Percentiles rank a stretch among this genome's conserved stretches.
These are phyloP conservation scores for Castor canadensis DNA, from an alignment of 2,113 vertebrate species.

Conservation along the genomic window DNA sequence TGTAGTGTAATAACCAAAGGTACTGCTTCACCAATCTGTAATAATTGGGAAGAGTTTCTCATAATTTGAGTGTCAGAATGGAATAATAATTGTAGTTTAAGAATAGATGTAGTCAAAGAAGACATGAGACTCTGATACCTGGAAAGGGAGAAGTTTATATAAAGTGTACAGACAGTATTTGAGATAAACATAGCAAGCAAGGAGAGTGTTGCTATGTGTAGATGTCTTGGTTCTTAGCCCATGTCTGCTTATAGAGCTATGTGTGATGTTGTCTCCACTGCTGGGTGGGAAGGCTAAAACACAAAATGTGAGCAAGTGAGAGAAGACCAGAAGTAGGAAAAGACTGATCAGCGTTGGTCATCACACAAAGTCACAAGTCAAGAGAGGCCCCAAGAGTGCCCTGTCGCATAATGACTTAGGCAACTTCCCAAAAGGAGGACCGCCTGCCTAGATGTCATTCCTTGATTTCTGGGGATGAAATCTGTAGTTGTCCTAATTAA, in stretches of 20 bases:
- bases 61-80: background rate
- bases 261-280: too few relatives aligned
- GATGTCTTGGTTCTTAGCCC: background rate
- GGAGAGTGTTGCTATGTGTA: background rate
- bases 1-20: background rate
- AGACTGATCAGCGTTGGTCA: background rate
- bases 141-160: background rate
- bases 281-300: background rate
- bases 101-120: background rate
- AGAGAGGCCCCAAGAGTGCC: background rate
- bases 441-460: background rate
- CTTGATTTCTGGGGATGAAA: background rate
- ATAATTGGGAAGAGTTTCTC: background rate
- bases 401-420: too few relatives aligned
- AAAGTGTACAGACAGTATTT: background rate
- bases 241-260: background rate
- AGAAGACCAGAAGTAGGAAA: background rate
- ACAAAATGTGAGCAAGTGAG: background rate
- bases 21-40: background rate
- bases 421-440: background rate
- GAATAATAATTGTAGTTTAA: background rate
- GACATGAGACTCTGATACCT: background rate
- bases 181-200: background rate
- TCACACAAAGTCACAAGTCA: too few relatives aligned
- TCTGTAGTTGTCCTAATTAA: background rate